Conservation (phyloP, 1,140 invertebrate species). For the Drosophila sproati region DNA sequence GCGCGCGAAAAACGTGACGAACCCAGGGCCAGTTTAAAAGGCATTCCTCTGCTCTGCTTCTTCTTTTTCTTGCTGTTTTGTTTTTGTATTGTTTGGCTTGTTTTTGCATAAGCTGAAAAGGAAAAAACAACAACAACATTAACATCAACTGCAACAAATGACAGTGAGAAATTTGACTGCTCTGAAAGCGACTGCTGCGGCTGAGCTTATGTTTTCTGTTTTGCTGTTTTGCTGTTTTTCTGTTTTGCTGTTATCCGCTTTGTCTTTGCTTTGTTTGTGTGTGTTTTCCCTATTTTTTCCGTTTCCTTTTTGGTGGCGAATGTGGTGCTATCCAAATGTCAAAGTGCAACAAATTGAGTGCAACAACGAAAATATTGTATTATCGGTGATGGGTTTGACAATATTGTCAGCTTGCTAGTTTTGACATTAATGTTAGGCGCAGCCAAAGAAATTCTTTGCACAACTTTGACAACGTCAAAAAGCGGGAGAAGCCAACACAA, state of each 20-base stretch:
- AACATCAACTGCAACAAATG: constrained; percentile 48
- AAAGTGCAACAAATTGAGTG: constrained; percentile 40
- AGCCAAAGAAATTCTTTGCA: constrained; percentile 36
- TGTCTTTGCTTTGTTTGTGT: no score
- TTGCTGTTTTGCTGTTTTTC: background rate
- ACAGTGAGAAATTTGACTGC: constrained; percentile 67
- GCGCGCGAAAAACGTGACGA: constrained; percentile 77
- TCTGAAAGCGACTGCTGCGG: constrained; percentile 30
- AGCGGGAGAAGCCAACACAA: constrained; percentile 9
- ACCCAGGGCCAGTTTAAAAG: constrained; percentile 40
- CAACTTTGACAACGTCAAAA: constrained; percentile 35
- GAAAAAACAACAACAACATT: constrained; percentile 29
- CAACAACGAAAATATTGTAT: constrained; percentile 60
- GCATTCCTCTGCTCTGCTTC: constrained; percentile 25
- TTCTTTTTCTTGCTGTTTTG: constrained; percentile 21
- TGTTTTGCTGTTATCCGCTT: background rate
- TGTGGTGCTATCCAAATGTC: constrained; percentile 55
- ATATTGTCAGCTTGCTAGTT: constrained; percentile 74
- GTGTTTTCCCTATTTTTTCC: background rate
- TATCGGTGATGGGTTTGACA: constrained; percentile 63
- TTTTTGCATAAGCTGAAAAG: constrained; percentile 2
- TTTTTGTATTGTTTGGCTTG: constrained; percentile 21
- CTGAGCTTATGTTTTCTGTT: background rate
- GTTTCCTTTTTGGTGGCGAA: background rate
- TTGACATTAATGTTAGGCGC: constrained; percentile 71